phyloP scores from a whole-genome alignment of 2,888 invertebrate species.

The Eilema caniola region DNA sequence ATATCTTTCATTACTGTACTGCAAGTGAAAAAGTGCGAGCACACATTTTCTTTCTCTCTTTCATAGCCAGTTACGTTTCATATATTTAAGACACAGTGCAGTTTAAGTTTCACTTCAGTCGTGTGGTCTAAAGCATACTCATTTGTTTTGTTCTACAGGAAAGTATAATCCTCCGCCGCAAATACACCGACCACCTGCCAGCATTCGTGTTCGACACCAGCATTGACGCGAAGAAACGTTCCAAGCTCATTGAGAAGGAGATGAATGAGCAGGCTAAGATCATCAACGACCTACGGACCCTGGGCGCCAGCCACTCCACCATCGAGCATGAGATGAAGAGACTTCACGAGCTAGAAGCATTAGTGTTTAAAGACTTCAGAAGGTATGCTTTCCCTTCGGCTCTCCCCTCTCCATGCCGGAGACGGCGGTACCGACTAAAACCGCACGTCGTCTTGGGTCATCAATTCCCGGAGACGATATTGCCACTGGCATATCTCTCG shows the following conservation, averaged over 20 bases:
- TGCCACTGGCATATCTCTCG: no score
- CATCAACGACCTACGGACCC: conserved; percentile 95
- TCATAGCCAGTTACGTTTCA: no score
- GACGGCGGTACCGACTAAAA: no score
- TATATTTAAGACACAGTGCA: no score
- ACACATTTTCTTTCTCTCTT: no score
- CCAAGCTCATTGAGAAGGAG: conserved; percentile 97
- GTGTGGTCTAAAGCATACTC: no score
- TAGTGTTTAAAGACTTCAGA: conserved; percentile 97
- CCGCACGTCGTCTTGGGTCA: background rate
- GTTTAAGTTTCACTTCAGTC: no score
- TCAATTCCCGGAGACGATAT: no score
- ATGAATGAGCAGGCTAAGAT: conserved; percentile 99
- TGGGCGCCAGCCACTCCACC: conserved; percentile 95
- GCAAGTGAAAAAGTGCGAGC: no score
- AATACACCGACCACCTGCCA: conserved; percentile 92
- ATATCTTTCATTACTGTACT: no score
- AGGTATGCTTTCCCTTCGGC: conserved; percentile 73
- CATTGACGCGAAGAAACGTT: conserved; percentile 93
- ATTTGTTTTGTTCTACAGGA: conserved; percentile 87
- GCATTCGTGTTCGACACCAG: conserved; percentile 94
- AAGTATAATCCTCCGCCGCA: conserved; percentile 89
- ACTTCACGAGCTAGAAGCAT: conserved; percentile 96
- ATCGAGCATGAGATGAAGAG: conserved; percentile 97
- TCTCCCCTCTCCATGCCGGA: no score